Evolutionary conservation across 1,140 invertebrate species (phyloP).

Genomic region (Subanguina moxae): DNA sequence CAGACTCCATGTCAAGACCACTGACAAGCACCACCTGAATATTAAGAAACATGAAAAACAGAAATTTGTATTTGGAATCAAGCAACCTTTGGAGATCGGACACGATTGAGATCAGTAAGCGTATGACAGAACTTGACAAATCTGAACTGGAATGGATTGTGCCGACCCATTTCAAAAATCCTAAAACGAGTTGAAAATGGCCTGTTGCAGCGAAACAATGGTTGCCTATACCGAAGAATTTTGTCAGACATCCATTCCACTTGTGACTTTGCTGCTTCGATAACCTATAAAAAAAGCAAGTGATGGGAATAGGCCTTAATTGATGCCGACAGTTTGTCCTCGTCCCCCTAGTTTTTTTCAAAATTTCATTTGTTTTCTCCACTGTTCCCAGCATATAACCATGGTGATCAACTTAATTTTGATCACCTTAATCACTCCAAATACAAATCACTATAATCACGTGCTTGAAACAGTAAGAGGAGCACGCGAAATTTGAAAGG

Average conservation of each 20-base stretch:
- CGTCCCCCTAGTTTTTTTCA: too few relatives aligned
- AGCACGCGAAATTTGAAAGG: too few relatives aligned
- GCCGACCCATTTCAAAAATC: slow-evolving; percentile 88
- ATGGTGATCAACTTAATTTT: too few relatives aligned
- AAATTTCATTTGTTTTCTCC: too few relatives aligned
- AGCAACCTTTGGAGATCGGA: slow-evolving; percentile 81
- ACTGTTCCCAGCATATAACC: too few relatives aligned
- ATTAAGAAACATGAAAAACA: slow-evolving; percentile 37
- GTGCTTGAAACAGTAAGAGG: too few relatives aligned
- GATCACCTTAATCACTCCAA: too few relatives aligned
- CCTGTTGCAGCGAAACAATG: too few relatives aligned
- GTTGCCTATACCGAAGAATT: slow-evolving; percentile 77
- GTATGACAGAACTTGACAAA: slow-evolving; percentile 86
- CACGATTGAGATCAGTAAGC: slow-evolving; percentile 77
- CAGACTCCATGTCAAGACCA: slow-evolving; percentile 88
- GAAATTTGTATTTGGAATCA: neutral
- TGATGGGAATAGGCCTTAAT: neutral
- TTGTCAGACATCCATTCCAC: slow-evolving; percentile 99
- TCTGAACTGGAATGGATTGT: slow-evolving; percentile 69
- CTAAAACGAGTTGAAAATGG: too few relatives aligned
- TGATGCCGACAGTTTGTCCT: too few relatives aligned
- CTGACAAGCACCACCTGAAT: slow-evolving; percentile 83
- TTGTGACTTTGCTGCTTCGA: slow-evolving; percentile 95
- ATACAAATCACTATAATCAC: too few relatives aligned
- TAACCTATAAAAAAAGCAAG: slow-evolving; percentile 49